phyloP scores from a whole-genome alignment of 2,797 vertebrate species.

The Sebastolobus altivelis region DNA sequence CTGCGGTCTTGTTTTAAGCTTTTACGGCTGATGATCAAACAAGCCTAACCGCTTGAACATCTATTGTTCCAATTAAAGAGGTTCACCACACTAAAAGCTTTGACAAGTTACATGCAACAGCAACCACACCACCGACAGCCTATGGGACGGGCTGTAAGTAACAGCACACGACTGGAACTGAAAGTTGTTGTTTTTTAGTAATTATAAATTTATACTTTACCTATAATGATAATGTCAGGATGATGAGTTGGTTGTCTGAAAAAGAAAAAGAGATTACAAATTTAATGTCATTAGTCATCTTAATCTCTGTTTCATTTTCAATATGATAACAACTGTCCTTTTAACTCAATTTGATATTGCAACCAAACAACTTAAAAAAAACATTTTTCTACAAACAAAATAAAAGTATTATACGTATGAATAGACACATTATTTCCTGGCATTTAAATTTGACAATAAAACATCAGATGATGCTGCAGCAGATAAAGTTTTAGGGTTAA shows the following conservation, averaged over 20 bases:
- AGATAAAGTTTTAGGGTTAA: not conserved
- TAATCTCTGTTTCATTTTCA: not conserved
- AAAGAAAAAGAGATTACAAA: slow-evolving; percentile 18
- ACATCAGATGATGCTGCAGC: not conserved
- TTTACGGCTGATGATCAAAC: slow-evolving; percentile 76
- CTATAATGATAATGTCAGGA: slow-evolving; percentile 20
- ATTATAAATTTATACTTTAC: slow-evolving; percentile 50
- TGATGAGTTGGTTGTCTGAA: slow-evolving; percentile 28
- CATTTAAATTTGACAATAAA: not conserved
- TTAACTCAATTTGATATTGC: not conserved
- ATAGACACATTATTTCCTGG: not conserved
- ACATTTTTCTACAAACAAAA: not conserved
- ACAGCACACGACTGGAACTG: not conserved
- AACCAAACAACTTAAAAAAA: not conserved
- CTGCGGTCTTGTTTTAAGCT: slow-evolving; percentile 84
- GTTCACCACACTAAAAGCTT: slow-evolving; percentile 77
- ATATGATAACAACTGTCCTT: not conserved
- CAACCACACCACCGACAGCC: slow-evolving; percentile 38
- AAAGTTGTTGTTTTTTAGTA: not conserved
- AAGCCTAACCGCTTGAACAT: slow-evolving; percentile 74
- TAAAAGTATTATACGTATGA: not conserved
- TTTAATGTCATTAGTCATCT: not conserved
- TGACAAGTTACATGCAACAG: slow-evolving; percentile 64
- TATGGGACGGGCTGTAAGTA: not conserved
- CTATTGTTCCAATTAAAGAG: slow-evolving; percentile 78